A percentile compares a stretch with the other conserved stretches of the same genome.
phyloP scores from a whole-genome alignment of 1,140 invertebrate genomes.

The Ceratitis capitata region DNA sequence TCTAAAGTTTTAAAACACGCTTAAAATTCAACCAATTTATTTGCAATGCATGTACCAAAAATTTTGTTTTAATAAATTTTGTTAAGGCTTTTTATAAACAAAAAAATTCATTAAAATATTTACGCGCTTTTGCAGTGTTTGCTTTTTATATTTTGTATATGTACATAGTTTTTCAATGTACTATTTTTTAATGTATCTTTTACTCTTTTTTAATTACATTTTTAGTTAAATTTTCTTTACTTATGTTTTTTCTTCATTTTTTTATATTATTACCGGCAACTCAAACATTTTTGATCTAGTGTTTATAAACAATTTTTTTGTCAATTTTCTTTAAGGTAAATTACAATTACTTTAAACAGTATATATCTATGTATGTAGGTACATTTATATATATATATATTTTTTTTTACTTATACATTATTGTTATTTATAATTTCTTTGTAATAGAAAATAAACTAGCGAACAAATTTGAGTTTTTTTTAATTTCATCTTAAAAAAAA shows the following conservation, averaged over 20 bases:
- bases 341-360: slow-evolving; percentile 1
- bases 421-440: not conserved
- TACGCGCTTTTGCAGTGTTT: too few species aligned
- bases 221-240: not conserved
- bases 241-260: not conserved
- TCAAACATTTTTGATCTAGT: not conserved
- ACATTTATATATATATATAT: not conserved
- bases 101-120: too few species aligned
- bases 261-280: too few species aligned
- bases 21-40: too few species aligned
- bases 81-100: too few species aligned
- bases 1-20: not conserved
- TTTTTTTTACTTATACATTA: not conserved
- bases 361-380: not conserved
- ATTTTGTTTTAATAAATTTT: too few species aligned
- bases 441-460: not conserved
- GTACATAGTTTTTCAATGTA: not conserved
- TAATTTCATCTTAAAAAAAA: not conserved
- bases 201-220: not conserved
- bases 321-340: not conserved
- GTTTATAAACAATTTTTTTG: not conserved
- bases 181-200: not conserved
- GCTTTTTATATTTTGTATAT: not conserved
- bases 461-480: not conserved
- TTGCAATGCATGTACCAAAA: not conserved